Base-by-base conservation (phyloP, 2,888 invertebrate species). In the Druceiella hillmani region DNA sequence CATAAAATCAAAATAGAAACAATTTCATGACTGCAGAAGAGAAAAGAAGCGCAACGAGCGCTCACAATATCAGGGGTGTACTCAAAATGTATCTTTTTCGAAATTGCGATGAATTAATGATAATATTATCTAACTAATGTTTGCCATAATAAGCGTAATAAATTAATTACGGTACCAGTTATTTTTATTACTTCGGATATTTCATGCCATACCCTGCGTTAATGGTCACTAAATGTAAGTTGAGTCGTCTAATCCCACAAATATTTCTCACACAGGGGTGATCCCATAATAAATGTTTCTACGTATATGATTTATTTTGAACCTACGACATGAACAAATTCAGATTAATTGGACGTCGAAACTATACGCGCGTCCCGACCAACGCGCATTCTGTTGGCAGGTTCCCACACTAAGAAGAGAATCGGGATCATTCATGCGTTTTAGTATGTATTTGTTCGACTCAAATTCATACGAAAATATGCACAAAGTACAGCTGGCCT, bases 191-290 rank as follows among this genome's bases (percentile, higher is more conserved):
- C 41, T 29, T 36, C 30, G 12, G 44, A 36, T 26, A 44, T 34
- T 27, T 24, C 33, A 6, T 17, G 24, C 40, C 45, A 45, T 25
- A 31, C 37, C 24, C n/a, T 34, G 6, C 40, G 30, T 17, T 37
- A 28, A 15, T 28, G 6, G 34, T 38, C 38, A 16, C 43, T 36
- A 36, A 40, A 38, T 31, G 36, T 46, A 46, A 33, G 33, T 33
- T 11, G 37, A 11, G 28, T 46, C 40, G 12, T 38, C 15, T 28
- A 37, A 22, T 46, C 36, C 44, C 42, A 44, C 41, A 44, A 33
- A 35, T 37, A 40, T 39, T 38, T 38, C 11, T 40, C 30, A 25
- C 24, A n/a, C n/a, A n/a, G n/a, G n/a, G 31, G 34, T 14, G 25
- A 27, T 22, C 17, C n/a, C 10, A 32, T 6, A 22, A 22, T 22